Base-by-base conservation (phyloP, 2,888 invertebrate genomes). In the Cartodere bifasciata region DNA sequence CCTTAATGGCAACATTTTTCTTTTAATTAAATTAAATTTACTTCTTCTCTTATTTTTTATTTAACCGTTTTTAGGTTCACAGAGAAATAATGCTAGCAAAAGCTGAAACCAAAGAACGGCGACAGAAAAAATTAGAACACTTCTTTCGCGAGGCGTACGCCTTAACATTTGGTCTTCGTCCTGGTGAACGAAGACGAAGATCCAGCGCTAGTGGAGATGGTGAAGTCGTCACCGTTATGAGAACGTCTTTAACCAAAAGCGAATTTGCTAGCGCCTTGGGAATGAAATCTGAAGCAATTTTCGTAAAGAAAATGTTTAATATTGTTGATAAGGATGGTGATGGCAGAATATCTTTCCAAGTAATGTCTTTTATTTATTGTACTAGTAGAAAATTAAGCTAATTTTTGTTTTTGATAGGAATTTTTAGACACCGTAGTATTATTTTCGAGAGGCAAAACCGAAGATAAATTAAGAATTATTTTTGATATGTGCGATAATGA, bases 401-500 rank as follows among this genome's bases (percentile, higher is more conserved):
- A 7, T 20, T 20, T 20, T 20, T 7, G 6, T 20, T 20, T 20
- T 34, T 57, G 58, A 3, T 52, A 77, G 72, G 94, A 94, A 60
- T 95, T 95, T 58, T 63, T 95, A 29, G 90, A 92, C 51, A 92
- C 92, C 0, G 91, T 92, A 2, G 82, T 91, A 1, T 59, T 91
- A 2, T 92, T 92, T 55, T 88, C 91, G 0, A 74, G 86, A 1
- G 92, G 91, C 4, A 86, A 86, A 46, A 90, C 90, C 1, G 91
- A 91, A 47, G 90, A 91, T 51, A 92, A 92, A 50, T 63, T 94
- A 17, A 70, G 91, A 4, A 91, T 94, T 16, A 88, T 95, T 41
- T 94, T 94, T 53, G 90, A 94, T 56, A 94, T 95, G 94, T 94
- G 94, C 49, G 94, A 94, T 53, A 86, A 90, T 46, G 88, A 94